Conservation (phyloP, 2,797 vertebrate species). For the Pygocentrus nattereri region DNA sequence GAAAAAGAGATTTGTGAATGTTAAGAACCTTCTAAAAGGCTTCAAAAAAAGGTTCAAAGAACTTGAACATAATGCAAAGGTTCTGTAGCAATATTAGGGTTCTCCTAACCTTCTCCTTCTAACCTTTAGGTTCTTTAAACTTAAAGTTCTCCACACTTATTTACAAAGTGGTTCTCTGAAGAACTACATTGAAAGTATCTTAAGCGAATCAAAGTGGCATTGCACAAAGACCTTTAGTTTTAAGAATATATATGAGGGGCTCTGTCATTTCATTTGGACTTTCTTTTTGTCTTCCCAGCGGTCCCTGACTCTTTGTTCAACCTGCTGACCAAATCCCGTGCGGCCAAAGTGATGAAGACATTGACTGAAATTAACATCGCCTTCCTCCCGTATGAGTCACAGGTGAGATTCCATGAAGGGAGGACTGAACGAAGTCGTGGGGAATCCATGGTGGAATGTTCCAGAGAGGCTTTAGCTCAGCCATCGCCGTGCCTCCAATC, state of each 20-base stretch:
- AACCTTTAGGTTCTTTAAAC: too few relatives aligned
- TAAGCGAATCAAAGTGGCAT: neutral
- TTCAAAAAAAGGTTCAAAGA: too few relatives aligned
- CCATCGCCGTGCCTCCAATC: conserved; percentile 63
- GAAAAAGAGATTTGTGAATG: too few relatives aligned
- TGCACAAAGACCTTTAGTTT: neutral
- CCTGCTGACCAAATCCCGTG: conserved; percentile 94
- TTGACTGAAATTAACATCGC: conserved; percentile 98
- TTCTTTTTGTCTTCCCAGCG: conserved; percentile 75
- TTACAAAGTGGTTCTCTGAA: neutral
- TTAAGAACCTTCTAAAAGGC: too few relatives aligned
- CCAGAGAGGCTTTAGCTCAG: conserved; percentile 63
- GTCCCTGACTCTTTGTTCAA: conserved; percentile 93
- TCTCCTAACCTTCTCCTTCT: too few relatives aligned
- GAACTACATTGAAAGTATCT: neutral
- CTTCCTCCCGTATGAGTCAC: conserved; percentile 96
- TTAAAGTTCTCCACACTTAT: too few relatives aligned
- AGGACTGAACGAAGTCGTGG: conserved; percentile 23
- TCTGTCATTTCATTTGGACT: neutral
- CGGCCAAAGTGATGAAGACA: conserved; percentile 96
- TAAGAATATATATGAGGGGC: neutral
- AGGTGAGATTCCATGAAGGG: conserved; percentile 80
- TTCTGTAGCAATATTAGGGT: too few relatives aligned
- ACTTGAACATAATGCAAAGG: too few relatives aligned
- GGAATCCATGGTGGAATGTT: conserved; percentile 55